These are phyloP conservation scores for Haliclystus octoradiatus DNA, from an alignment of 30 jellyfish, hydroid and myxozoan species.

Conservation along the genomic window DNA sequence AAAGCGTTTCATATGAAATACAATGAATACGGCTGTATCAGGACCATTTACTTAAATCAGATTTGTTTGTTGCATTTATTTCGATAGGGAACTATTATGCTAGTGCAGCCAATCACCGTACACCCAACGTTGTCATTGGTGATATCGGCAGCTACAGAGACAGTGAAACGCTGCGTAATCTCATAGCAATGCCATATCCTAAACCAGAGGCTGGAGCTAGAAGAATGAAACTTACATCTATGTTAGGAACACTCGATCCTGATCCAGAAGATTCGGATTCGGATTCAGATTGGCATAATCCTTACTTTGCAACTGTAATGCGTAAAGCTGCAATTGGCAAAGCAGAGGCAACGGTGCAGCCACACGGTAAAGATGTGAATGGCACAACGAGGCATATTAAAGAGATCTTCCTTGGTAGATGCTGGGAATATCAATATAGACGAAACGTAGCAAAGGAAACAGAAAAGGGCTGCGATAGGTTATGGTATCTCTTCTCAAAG, in stretches of 20 bases:
- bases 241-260: slow-evolving; percentile 15
- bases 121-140: too few relatives aligned
- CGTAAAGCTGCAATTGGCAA: background rate
- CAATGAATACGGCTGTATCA: too few relatives aligned
- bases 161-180: background rate
- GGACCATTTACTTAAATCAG: too few relatives aligned
- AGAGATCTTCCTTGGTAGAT: slow-evolving; percentile 74
- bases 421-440: slow-evolving; percentile 78
- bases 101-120: too few relatives aligned
- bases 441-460: slow-evolving; percentile 39
- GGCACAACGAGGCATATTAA: slow-evolving; percentile 70
- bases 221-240: background rate
- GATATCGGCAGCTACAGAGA: background rate
- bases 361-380: slow-evolving; percentile 24
- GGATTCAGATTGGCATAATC: slow-evolving; percentile 11
- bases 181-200: background rate
- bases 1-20: too few relatives aligned
- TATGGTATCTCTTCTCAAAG: slow-evolving; percentile 56
- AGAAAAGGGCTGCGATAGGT: slow-evolving; percentile 48
- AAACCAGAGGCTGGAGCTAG: background rate
- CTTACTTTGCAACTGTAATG: slow-evolving; percentile 4
- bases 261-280: slow-evolving; percentile 20
- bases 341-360: slow-evolving; percentile 26
- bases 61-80: too few relatives aligned
- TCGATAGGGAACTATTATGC: too few relatives aligned